These are phyloP conservation scores for Eulithis testata DNA, from an alignment of 2,888 invertebrate species.

Conservation along the genomic window DNA sequence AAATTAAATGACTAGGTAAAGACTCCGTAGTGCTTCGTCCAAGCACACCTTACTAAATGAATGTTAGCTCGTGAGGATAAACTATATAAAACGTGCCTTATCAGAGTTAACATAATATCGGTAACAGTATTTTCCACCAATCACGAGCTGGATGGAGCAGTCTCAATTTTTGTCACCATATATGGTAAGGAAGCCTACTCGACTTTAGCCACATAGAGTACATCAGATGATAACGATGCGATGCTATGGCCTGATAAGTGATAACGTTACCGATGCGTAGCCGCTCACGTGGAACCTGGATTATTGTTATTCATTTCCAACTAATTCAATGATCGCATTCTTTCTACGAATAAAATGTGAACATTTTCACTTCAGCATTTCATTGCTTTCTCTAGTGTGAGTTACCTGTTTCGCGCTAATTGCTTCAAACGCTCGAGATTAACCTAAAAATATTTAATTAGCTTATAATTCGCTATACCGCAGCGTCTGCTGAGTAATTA, in stretches of 20 bases:
- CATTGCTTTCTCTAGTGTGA: constrained; percentile 67
- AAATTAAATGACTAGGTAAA: constrained; percentile 69
- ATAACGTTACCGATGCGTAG: constrained; percentile 43
- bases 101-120: constrained; percentile 81
- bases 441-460: constrained; percentile 68
- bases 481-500: constrained; percentile 45
- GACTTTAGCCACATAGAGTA: constrained; percentile 55
- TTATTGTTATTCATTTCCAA: constrained; percentile 28
- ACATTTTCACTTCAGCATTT: constrained; percentile 54
- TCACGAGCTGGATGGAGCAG: constrained; percentile 84
- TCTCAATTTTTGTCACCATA: constrained; percentile 88
- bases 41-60: constrained; percentile 76
- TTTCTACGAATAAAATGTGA: constrained; percentile 43
- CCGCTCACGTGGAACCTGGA: constrained; percentile 47
- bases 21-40: constrained; percentile 69
- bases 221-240: constrained; percentile 65
- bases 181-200: constrained; percentile 87
- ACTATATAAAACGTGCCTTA: constrained; percentile 83
- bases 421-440: constrained; percentile 60
- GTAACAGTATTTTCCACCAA: constrained; percentile 84
- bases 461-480: constrained; percentile 49
- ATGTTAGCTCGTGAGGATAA: constrained; percentile 75
- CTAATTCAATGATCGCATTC: constrained; percentile 41
- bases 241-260: constrained; percentile 62
- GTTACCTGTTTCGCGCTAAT: constrained; percentile 65